Evolutionary conservation across 2,797 vertebrate genomes (phyloP).

Genomic region (Erethizon dorsatum): DNA sequence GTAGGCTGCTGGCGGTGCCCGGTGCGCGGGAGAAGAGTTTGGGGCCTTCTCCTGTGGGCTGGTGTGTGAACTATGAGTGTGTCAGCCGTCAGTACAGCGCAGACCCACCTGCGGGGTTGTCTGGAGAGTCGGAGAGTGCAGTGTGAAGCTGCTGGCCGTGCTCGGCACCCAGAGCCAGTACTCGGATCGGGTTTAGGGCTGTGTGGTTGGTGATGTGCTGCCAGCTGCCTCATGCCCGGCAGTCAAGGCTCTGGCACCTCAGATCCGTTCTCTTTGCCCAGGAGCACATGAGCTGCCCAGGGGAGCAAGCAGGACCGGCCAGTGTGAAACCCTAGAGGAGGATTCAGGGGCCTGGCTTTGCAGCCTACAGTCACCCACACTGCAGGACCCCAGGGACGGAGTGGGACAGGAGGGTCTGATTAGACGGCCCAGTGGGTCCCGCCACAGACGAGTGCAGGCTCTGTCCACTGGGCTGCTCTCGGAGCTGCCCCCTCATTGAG

Average conservation of each 20-base stretch:
- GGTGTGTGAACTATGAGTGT: fast-evolving
- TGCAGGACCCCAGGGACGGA: neutral
- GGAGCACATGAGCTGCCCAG: neutral
- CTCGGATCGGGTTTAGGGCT: fast-evolving
- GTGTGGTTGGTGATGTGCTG: neutral
- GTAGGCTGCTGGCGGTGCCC: neutral
- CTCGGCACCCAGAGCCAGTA: neutral
- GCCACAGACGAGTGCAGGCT: fast-evolving
- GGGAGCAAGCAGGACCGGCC: neutral
- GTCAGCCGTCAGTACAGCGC: fast-evolving
- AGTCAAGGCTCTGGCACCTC: neutral
- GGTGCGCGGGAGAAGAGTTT: no score
- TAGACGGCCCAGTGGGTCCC: neutral
- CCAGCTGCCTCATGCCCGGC: fast-evolving
- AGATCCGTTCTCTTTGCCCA: neutral
- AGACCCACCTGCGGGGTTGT: fast-evolving
- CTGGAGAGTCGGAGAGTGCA: fast-evolving
- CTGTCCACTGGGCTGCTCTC: neutral
- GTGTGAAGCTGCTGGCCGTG: neutral
- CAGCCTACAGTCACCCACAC: neutral
- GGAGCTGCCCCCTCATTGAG: neutral
- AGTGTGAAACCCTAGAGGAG: neutral
- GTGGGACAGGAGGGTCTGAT: neutral
- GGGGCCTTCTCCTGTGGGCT: neutral
- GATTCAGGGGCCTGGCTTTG: neutral